phyloP scores from a whole-genome alignment of 2,888 invertebrate species.

The Dynastes maya region DNA sequence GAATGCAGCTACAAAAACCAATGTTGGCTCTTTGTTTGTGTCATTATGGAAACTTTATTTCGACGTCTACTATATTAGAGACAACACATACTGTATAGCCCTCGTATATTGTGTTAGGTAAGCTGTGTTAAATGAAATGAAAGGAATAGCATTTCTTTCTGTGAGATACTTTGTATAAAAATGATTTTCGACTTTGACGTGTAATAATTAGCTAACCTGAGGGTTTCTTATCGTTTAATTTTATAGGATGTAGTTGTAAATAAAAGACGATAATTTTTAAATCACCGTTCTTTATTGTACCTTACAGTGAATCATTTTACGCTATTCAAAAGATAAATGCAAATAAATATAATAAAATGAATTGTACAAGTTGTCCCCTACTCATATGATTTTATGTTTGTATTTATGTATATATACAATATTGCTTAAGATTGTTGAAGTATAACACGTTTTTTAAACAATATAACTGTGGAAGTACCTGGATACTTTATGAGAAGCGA shows the following conservation, averaged over 20 bases:
- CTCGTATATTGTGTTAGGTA: too few species aligned
- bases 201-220: too few species aligned
- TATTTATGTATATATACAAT: conserved; percentile 45
- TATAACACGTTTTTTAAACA: conserved; percentile 26
- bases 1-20: too few species aligned
- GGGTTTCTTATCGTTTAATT: background rate
- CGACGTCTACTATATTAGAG: too few species aligned
- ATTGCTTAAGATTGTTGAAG: conserved; percentile 41
- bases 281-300: conserved; percentile 49
- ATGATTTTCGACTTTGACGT: too few species aligned
- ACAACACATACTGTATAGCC: too few species aligned
- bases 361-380: conserved; percentile 25
- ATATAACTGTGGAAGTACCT: conserved; percentile 37
- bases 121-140: too few species aligned
- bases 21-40: too few species aligned
- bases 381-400: conserved; percentile 10
- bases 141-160: too few species aligned
- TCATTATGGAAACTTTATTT: too few species aligned
- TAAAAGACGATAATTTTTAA: conserved; percentile 41
- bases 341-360: conserved; percentile 48
- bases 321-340: conserved; percentile 55
- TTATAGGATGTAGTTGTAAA: conserved; percentile 21
- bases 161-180: too few species aligned
- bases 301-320: conserved; percentile 50
- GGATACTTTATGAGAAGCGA: conserved; percentile 35